Base-by-base conservation (phyloP, 2,888 invertebrate genomes). In the Copidosoma aretas region DNA sequence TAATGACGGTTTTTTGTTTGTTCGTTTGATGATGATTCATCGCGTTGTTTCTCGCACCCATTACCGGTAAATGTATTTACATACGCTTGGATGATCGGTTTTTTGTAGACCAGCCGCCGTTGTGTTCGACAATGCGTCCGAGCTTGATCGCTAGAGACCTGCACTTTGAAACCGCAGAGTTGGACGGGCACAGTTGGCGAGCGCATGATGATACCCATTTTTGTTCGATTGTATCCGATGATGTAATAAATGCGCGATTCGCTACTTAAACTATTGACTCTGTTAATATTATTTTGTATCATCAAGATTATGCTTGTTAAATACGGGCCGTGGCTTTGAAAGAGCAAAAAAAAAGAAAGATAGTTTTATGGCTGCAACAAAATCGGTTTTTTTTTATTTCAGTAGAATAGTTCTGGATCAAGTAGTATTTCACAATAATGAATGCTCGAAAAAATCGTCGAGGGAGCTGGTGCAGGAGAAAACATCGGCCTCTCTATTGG, bases 371-470 rank as follows among this genome's bases (percentile, higher is more conserved):
- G 25, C 25, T 24, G n/a, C 1, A 12, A 1, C 25, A 14, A 21
- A 10, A 51, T n/a, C 60, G 41, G 10, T 57, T 58, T 19, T 17
- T 15, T 46, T 46, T 14, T 4, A 46, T 78, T 76, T 19, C 76
- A 83, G 83, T 54, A 72, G 64, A 19, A 72, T 82, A 60, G 72
- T 74, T 10, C 71, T 75, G 12, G 73, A 70, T 49, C 82, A 81
- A 75, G 76, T 83, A 62, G 69, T 79, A 15, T 74, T 81, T 59
- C 77, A 80, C 72, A 76, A 79, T 61, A 79, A 78, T 56, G 79
- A 78, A 3, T 83, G 83, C 60, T 66, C 71, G 10, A 76, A 78
- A 14, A 68, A 71, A 4, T 43, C 64, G 46, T 65, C 43, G 10
- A 64, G 72, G 5, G 60, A 72, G 14, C 12, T 12, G 39, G 49